Conservation (phyloP, 2,888 invertebrate genomes). For the Diaphora mendica region DNA sequence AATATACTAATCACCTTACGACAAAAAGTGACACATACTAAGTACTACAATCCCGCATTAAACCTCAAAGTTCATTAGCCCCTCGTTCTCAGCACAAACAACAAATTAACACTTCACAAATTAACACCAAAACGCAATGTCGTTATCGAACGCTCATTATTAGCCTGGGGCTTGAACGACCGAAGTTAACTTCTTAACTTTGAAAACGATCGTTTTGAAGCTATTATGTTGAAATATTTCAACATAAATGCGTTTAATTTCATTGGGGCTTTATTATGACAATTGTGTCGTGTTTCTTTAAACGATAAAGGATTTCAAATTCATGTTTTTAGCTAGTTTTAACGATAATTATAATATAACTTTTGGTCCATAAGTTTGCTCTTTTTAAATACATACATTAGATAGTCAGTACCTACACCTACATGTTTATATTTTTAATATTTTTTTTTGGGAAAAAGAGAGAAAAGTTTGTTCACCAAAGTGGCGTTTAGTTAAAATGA, state of each 20-base stretch:
- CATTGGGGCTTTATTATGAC: conserved; percentile 35
- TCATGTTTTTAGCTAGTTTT: background rate
- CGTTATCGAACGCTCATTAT: conserved; percentile 57
- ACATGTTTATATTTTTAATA: background rate
- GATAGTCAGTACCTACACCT: too few relatives aligned
- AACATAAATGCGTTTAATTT: conserved; percentile 36
- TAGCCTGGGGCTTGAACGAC: conserved; percentile 51
- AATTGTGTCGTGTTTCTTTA: conserved; percentile 2
- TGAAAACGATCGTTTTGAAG: conserved; percentile 51
- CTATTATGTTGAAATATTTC: conserved; percentile 49
- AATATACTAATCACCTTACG: background rate
- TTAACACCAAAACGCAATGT: conserved; percentile 48
- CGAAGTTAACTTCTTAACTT: conserved; percentile 55
- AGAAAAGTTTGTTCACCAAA: background rate
- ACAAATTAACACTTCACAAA: conserved; percentile 43
- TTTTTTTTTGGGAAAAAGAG: background rate
- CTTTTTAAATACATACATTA: too few relatives aligned
- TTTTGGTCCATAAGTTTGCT: too few relatives aligned
- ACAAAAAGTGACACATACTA: background rate
- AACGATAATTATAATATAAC: background rate
- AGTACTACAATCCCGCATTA: background rate
- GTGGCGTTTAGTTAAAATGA: background rate
- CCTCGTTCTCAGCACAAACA: conserved; percentile 31
- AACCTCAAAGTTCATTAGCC: conserved; percentile 7
- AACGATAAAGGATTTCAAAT: background rate